phyloP scores from a whole-genome alignment of 92 coral and sea anemone species.

The Zoanthus sociatus region DNA sequence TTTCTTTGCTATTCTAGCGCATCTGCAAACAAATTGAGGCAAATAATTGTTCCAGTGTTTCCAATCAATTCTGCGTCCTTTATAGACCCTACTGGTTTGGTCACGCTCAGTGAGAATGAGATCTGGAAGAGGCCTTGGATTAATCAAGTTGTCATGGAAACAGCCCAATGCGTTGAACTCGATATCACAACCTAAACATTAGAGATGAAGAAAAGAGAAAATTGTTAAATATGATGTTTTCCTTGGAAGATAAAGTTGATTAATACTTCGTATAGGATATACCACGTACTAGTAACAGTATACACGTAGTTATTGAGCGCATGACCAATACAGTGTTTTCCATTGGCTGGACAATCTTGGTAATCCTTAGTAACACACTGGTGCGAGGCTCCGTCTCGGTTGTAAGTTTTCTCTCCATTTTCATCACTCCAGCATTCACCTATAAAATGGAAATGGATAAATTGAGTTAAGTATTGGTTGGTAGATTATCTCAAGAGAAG shows the following conservation, averaged over 20 bases:
- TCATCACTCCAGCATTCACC: constrained; percentile 81
- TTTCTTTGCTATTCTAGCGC: constrained; percentile 77
- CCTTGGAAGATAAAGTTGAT: neutral
- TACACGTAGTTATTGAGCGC: constrained; percentile 72
- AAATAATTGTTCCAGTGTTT: constrained; percentile 84
- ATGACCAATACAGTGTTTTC: constrained; percentile 70
- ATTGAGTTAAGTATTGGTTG: neutral
- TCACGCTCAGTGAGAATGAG: constrained; percentile 85
- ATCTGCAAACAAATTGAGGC: constrained; percentile 83
- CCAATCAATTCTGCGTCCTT: constrained; percentile 82
- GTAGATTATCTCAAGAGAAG: neutral
- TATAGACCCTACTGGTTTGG: constrained; percentile 44
- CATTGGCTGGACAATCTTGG: constrained; percentile 62
- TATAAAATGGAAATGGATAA: neutral
- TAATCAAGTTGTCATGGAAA: constrained; percentile 65
- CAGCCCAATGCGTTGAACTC: constrained; percentile 83
- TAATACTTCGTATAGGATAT: neutral
- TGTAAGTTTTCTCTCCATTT: constrained; percentile 54
- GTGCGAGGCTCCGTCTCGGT: constrained; percentile 57
- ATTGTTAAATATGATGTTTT: neutral
- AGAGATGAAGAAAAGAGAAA: neutral
- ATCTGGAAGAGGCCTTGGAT: constrained; percentile 73
- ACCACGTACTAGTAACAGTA: constrained; percentile 63
- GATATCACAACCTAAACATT: constrained; percentile 70
- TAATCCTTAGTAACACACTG: constrained; percentile 65